Base-by-base conservation (phyloP, 2,888 invertebrate genomes). In the Amiota minor region DNA sequence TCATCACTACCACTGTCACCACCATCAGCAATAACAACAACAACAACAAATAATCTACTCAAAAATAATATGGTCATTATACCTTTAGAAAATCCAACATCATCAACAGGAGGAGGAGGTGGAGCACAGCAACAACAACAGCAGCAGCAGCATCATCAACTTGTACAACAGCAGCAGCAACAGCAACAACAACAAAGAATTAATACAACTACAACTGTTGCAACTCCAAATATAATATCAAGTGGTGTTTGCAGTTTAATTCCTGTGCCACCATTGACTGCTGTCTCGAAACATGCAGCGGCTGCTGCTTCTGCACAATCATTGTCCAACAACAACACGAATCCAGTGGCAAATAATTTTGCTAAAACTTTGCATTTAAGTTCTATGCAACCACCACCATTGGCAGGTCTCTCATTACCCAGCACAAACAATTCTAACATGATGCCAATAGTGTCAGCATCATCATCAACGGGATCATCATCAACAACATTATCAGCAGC, bases 21-120 rank as follows among this genome's bases (percentile, higher is more conserved):
- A 1, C 49, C 71, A 8, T 71, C 74, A 12, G 70, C 77, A 4
- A 78, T 80, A 0, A 81, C 73, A 61, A 16, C 35, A 55, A 18
- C 74, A 65, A 55, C 69, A 72, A 18, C 70, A 75, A 76, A 8
- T 49, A 72, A 79, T 2, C 73, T 89, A 71, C 78, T 86, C 9
- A 85, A 84, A 59, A 88, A 87, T 16, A 88, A 87, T 69, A 89
- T 89, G 89, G 89, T 90, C 1, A 87, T 88, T 35, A 89, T 89
- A 82, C 89, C 89, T 9, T 73, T 84, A n/a, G 87, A 88, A 67
- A 74, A 16, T 45, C 16, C 72, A 72, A 16, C 71, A 65, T 20
- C 67, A 71, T 71, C 0, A 53, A 53, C 47, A 67, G 12, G 50
- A 65, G 49, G 20, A 71, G 47, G 16, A 49, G 20, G 9, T 10